These are phyloP conservation scores for Labrus mixtus DNA, from an alignment of 2,113 vertebrate genomes.

Conservation along the genomic window DNA sequence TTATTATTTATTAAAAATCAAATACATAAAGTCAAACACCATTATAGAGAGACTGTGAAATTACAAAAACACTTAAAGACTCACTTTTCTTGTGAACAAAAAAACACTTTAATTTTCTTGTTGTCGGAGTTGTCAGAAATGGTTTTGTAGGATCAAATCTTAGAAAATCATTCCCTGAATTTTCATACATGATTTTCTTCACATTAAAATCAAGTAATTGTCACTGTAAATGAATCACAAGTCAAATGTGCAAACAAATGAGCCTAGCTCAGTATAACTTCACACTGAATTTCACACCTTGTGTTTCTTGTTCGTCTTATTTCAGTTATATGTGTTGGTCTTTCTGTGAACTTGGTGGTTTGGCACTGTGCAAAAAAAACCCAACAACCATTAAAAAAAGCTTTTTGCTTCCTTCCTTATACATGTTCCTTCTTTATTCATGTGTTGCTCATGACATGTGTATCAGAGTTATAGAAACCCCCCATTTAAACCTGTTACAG, in stretches of 20 bases:
- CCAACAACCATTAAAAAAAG: conserved; percentile 67
- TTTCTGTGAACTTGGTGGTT: conserved; percentile 57
- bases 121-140: neutral
- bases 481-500: neutral
- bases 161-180: too few species aligned
- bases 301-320: conserved; percentile 15
- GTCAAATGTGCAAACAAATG: neutral
- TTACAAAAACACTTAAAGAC: neutral
- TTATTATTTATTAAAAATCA: conserved; percentile 25
- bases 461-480: conserved; percentile 3
- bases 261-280: neutral
- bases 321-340: conserved; percentile 40
- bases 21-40: neutral
- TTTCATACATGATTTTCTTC: neutral
- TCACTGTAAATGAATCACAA: neutral
- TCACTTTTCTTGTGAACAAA: neutral
- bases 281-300: neutral
- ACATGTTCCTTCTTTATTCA: conserved; percentile 53
- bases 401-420: conserved; percentile 61
- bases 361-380: conserved; percentile 24
- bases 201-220: neutral
- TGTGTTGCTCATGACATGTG: conserved; percentile 19
- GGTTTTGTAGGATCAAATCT: too few species aligned
- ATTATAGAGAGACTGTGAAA: neutral
- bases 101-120: neutral